A percentile compares a stretch with the other conserved stretches of the same genome.
Evolutionary conservation across 1,140 invertebrate species (phyloP).

Genomic region (Bicyclus anynana): DNA sequence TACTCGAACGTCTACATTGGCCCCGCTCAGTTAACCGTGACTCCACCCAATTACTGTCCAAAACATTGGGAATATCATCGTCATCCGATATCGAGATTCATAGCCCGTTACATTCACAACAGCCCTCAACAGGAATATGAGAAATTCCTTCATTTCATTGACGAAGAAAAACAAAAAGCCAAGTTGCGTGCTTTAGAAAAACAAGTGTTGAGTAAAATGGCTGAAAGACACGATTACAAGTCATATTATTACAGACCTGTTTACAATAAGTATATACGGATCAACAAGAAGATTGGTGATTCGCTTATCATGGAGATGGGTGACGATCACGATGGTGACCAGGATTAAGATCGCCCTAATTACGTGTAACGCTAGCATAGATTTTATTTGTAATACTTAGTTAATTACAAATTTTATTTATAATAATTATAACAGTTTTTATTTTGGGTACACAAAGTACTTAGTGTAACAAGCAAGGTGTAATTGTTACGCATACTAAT

Average conservation of each 20-base stretch:
- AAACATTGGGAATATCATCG: slow-evolving; percentile 91
- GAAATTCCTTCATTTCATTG: slow-evolving; percentile 82
- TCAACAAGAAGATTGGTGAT: slow-evolving; percentile 77
- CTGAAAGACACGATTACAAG: slow-evolving; percentile 87
- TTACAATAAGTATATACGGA: slow-evolving; percentile 80
- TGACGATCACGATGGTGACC: slow-evolving; percentile 51
- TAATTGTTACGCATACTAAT: too few species aligned
- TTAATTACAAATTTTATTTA: too few species aligned
- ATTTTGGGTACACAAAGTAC: too few species aligned
- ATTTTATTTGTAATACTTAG: too few species aligned
- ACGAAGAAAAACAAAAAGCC: slow-evolving; percentile 82
- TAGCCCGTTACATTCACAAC: slow-evolving; percentile 79
- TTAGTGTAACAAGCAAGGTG: too few species aligned
- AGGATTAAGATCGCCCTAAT: slow-evolving; percentile 5
- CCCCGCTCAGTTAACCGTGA: slow-evolving; percentile 85
- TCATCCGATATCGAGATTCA: slow-evolving; percentile 89
- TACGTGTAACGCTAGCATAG: too few species aligned
- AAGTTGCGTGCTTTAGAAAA: slow-evolving; percentile 79
- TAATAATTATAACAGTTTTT: too few species aligned
- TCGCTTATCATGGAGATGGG: slow-evolving; percentile 75
- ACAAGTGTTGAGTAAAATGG: slow-evolving; percentile 83
- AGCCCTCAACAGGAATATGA: slow-evolving; percentile 84
- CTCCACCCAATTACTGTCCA: slow-evolving; percentile 89
- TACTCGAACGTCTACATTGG: slow-evolving; percentile 89
- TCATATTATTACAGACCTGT: slow-evolving; percentile 87